These are phyloP conservation scores for Sander lucioperca DNA, from an alignment of 2,113 vertebrate genomes.

Conservation along the genomic window DNA sequence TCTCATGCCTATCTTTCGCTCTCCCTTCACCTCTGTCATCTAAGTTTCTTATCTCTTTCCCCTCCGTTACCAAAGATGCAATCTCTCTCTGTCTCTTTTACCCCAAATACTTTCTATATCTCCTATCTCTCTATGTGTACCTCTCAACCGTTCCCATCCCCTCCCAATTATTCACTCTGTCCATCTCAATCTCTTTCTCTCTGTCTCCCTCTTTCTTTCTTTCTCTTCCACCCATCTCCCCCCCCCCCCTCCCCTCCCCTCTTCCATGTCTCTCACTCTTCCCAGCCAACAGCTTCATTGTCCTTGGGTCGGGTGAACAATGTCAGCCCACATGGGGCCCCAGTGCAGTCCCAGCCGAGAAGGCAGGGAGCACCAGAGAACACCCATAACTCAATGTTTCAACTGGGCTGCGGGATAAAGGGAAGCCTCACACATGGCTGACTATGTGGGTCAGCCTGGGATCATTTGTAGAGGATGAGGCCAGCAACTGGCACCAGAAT, in stretches of 20 bases:
- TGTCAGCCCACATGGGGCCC: constrained; percentile 78
- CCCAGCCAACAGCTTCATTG: constrained; percentile 75
- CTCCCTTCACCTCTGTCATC: constrained; percentile 54
- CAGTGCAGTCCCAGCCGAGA: constrained; percentile 72
- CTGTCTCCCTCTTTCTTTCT: constrained; percentile 21
- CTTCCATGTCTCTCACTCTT: constrained; percentile 31
- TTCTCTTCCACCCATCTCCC: not conserved
- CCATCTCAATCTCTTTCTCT: constrained; percentile 58
- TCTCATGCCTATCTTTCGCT: constrained; percentile 37
- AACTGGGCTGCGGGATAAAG: constrained; percentile 77
- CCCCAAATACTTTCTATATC: constrained; percentile 54
- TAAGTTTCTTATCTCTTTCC: constrained; percentile 49
- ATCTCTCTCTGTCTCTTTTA: constrained; percentile 42
- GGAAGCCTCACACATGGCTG: constrained; percentile 84
- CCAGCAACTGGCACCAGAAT: constrained; percentile 83
- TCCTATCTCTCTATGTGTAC: constrained; percentile 37
- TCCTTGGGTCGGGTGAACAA: constrained; percentile 79
- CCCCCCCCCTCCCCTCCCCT: no score
- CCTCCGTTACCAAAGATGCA: constrained; percentile 36
- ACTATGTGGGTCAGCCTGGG: constrained; percentile 85
- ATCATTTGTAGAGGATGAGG: constrained; percentile 79
- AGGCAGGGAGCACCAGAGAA: constrained; percentile 75
- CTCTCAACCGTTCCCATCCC: constrained; percentile 32
- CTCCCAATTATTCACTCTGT: constrained; percentile 57
- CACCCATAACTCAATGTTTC: constrained; percentile 84